A percentile compares a stretch with the other conserved stretches of the same genome.
phyloP scores from a whole-genome alignment of 2,797 vertebrate species.

The Carduelis carduelis region DNA sequence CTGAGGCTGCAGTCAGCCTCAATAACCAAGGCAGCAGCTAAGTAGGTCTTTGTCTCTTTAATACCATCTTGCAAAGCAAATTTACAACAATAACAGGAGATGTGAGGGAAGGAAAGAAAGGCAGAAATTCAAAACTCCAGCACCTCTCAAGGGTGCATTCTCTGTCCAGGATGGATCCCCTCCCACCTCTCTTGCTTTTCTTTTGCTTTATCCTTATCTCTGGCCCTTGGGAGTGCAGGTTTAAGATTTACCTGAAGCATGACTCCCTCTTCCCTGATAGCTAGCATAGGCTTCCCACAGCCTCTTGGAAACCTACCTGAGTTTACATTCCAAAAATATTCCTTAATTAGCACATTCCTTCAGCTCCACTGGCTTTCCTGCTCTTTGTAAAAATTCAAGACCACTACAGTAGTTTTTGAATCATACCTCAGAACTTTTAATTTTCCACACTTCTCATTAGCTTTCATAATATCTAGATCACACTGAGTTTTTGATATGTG shows the following conservation, averaged over 20 bases:
- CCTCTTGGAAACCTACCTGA: background rate
- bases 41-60: background rate
- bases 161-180: background rate
- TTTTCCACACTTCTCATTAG: background rate
- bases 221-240: background rate
- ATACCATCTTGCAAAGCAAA: background rate
- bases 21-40: background rate
- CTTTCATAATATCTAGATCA: background rate
- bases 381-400: background rate
- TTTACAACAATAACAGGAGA: background rate
- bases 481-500: background rate
- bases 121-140: background rate
- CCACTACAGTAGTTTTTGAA: background rate
- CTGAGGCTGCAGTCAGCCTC: background rate
- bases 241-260: background rate
- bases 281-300: background rate
- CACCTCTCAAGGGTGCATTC: background rate
- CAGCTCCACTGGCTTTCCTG: background rate
- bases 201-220: background rate
- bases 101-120: background rate
- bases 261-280: background rate
- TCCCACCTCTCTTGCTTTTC: background rate
- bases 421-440: background rate
- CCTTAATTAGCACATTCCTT: conserved; percentile 3
- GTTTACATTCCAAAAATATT: conserved; percentile 14